Base-by-base conservation (phyloP, 2,888 invertebrate species). In the Caradrina clavipalpis region DNA sequence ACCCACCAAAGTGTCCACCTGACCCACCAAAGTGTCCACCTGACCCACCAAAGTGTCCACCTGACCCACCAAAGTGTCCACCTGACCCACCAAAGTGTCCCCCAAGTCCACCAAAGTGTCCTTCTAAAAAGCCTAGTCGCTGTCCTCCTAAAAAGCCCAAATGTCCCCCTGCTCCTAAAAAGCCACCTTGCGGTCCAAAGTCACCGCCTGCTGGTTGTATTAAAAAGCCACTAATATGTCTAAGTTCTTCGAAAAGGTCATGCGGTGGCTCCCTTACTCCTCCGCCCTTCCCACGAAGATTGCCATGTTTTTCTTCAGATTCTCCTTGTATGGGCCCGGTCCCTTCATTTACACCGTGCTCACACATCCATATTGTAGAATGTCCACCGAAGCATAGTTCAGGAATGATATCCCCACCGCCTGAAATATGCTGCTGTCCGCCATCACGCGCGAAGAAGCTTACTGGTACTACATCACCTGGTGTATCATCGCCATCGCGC, bases 301-400 rank as follows among this genome's bases (percentile, higher is more conserved):
- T 35, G 17, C 11, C 51, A 39, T 22, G 42, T 42, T 42, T 17
- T 17, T 45, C 45, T 45, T 6, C 17, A 17, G 17, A 45, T 17
- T 1, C 45, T 17, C 45, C 45, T 11, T 2, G 17, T 45, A 13
- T 39, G 13, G 5, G 17, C 17, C 6, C 4, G 17, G 45, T 45
- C 45, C n/a, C 61, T n/a, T 55, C 61, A 6, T 58, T 55, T 31
- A 69, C 61, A 1, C 58, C 73, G 2, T 55, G 54, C 22, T 19
- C 70, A 19, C 45, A 64, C 10, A 19, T 73, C 11, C 50, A 39
- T 8, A 15, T 51, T 1, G 56, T 71, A 7, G 42, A 17, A 11
- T 64, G 62, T 50, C 50, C 73, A 3, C 69, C 58, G 19, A 22
- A 31, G 13, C 39, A 11, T 13, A 10, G 17, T 45, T 15, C 15